Evolutionary conservation across 2,113 vertebrate genomes (phyloP), one percentile per base, ranked within the genome.

Genomic region (Chloropsis hardwickii): DNA sequence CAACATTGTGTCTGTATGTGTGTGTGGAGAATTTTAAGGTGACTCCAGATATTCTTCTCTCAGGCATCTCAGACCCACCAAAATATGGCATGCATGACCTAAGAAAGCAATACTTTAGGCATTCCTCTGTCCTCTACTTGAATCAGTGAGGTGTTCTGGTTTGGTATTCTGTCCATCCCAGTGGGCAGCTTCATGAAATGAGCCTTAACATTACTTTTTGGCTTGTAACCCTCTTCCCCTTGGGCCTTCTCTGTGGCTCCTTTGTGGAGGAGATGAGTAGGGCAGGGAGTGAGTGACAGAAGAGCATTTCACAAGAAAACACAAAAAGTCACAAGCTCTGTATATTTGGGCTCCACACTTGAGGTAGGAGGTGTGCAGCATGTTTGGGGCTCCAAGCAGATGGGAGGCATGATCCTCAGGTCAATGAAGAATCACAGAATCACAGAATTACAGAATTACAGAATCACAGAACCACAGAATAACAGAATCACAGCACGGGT

Each of bases 331-430:
- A 85, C 7, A 20, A 48, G 3, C 3, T 81, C 23, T 27, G 1
- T 54, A 6, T 4, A 1, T n/a, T 12, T 58, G 35, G 17, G 17
- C 3, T 83, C 53, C 35, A 28, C 0, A 1, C 6, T 45, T 45
- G 44, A 87, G 10, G 20, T 42, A 18, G 33, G 24, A 58, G 6
- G 4, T 28, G 12, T 37, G n/a, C 31, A 44, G 33, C 29, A 61
- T 3, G 2, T 9, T 23, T 7, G 14, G 28, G 42, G 14, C 24
- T 58, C 14, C 28, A 25, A 56, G 35, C 3, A 11, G 2, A 5
- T 13, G 4, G 2, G 3, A 4, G 33, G 11, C 13, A 12, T 31
- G 7, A 44, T 47, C 27, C 5, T 16, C 11, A 33, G 31, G 23
- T 18, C 47, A 82, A 0, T 6, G 9, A 24, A 60, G 16, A 73